Percentiles rank a stretch among this genome's conserved stretches.
phyloP scores from a whole-genome alignment of 1,140 invertebrate species.

The Colletes latitarsis region DNA sequence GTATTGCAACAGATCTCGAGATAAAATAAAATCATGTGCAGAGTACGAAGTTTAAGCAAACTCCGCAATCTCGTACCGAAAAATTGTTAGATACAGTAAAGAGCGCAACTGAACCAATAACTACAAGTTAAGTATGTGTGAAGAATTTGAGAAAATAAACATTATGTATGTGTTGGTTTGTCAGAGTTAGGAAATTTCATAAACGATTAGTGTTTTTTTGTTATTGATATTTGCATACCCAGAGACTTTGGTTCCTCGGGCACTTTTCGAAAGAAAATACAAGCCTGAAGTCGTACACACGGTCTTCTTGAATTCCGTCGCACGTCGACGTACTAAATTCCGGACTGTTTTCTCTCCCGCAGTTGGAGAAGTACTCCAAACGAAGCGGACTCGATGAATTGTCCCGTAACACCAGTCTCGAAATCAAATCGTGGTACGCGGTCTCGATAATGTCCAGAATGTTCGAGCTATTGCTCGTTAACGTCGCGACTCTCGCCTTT shows the following conservation, averaged over 20 bases:
- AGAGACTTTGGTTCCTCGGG: slow-evolving; percentile 62
- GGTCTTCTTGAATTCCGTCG: slow-evolving; percentile 58
- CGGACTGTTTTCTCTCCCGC: slow-evolving; percentile 10
- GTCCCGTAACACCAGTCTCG: slow-evolving; percentile 63
- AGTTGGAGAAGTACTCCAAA: slow-evolving; percentile 64
- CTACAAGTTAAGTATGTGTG: too few species aligned
- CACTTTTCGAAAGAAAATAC: slow-evolving; percentile 61
- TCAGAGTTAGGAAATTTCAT: too few species aligned
- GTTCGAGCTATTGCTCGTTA: slow-evolving; percentile 67
- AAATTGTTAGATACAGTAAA: too few species aligned
- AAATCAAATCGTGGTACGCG: slow-evolving; percentile 66
- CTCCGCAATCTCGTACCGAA: too few species aligned
- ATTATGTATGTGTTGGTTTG: too few species aligned
- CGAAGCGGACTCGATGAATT: slow-evolving; percentile 58
- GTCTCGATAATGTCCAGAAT: slow-evolving; percentile 69
- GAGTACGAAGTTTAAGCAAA: too few species aligned
- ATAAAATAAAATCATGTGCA: background rate
- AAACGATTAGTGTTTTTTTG: too few species aligned
- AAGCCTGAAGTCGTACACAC: slow-evolving; percentile 63
- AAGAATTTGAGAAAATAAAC: too few species aligned
- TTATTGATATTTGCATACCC: slow-evolving; percentile 37
- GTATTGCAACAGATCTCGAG: background rate
- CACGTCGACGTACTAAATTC: slow-evolving; percentile 57
- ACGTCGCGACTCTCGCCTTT: slow-evolving; percentile 63
- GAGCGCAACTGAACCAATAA: too few species aligned